phyloP scores from a whole-genome alignment of 2,888 invertebrate genomes.

The Drosophila limbata region DNA sequence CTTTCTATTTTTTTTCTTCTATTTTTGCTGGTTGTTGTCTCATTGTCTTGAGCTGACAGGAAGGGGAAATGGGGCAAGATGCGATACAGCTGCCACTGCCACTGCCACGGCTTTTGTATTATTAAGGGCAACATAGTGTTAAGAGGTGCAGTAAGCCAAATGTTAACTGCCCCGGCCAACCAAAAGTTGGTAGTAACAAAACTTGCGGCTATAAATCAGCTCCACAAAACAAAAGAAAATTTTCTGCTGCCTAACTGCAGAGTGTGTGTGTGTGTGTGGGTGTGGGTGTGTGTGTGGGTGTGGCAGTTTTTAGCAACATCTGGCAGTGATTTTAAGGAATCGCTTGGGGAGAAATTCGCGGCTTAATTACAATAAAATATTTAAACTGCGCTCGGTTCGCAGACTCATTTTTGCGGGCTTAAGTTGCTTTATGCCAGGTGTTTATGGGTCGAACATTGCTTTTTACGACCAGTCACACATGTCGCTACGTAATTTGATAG shows the following conservation, averaged over 20 bases:
- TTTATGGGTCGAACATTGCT: conserved; percentile 60
- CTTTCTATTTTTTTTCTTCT: conserved; percentile 3
- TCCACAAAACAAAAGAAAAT: conserved; percentile 43
- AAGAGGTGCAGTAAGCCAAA: conserved; percentile 75
- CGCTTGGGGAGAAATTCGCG: conserved; percentile 71
- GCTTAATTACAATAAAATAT: conserved; percentile 78
- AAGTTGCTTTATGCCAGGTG: conserved; percentile 47
- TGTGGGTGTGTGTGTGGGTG: neutral
- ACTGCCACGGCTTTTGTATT: conserved; percentile 36
- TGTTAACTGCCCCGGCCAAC: conserved; percentile 61
- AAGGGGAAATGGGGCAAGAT: conserved; percentile 12
- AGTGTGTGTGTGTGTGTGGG: neutral
- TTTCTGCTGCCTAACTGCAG: conserved; percentile 26
- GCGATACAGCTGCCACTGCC: conserved; percentile 17
- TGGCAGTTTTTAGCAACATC: conserved; percentile 32
- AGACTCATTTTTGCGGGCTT: conserved; percentile 2
- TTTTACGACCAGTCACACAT: conserved; percentile 63
- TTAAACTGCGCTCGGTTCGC: conserved; percentile 49
- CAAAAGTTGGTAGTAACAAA: conserved; percentile 41
- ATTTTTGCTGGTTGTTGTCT: conserved; percentile 17
- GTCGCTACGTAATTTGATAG: conserved; percentile 77
- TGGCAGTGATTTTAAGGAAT: conserved; percentile 42
- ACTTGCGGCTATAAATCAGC: conserved; percentile 70
- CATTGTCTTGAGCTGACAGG: conserved; percentile 48
- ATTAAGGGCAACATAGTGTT: conserved; percentile 78